A percentile compares a stretch with the other conserved stretches of the same genome.
These are phyloP conservation scores for Melanotus villosus DNA, from an alignment of 2,888 invertebrate genomes.

Conservation along the genomic window DNA sequence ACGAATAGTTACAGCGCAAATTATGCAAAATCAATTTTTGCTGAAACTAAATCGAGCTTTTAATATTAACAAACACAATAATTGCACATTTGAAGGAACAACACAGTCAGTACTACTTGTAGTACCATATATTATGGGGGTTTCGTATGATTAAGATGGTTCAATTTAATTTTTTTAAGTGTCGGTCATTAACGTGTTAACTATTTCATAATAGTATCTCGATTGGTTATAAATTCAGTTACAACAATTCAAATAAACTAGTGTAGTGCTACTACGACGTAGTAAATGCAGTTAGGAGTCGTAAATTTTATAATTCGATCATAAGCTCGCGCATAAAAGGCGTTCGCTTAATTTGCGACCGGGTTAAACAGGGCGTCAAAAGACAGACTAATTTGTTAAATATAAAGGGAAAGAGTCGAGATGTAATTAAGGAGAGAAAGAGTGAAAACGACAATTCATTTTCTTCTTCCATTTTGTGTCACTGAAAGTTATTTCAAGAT, in stretches of 20 bases:
- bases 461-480: constrained; percentile 63
- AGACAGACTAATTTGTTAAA: constrained; percentile 52
- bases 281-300: constrained; percentile 36
- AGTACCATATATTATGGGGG: too few relatives aligned
- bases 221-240: not conserved
- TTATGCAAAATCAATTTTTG: too few relatives aligned
- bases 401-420: constrained; percentile 48
- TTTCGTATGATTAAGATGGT: too few relatives aligned
- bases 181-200: too few relatives aligned
- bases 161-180: too few relatives aligned
- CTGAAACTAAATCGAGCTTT: too few relatives aligned
- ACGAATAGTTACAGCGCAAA: too few relatives aligned
- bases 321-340: constrained; percentile 45
- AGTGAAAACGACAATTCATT: constrained; percentile 63
- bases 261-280: constrained; percentile 25
- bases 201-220: too few relatives aligned
- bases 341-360: constrained; percentile 49
- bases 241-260: constrained; percentile 22
- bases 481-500: constrained; percentile 62
- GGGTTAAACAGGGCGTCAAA: constrained; percentile 52
- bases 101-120: too few relatives aligned
- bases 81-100: too few relatives aligned
- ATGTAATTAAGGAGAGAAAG: constrained; percentile 60
- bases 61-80: too few relatives aligned
- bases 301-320: constrained; percentile 50